Evolutionary conservation across 2,888 invertebrate species (phyloP), one percentile per base, ranked within the genome.

Genomic region (Hydropsyche betteni): DNA sequence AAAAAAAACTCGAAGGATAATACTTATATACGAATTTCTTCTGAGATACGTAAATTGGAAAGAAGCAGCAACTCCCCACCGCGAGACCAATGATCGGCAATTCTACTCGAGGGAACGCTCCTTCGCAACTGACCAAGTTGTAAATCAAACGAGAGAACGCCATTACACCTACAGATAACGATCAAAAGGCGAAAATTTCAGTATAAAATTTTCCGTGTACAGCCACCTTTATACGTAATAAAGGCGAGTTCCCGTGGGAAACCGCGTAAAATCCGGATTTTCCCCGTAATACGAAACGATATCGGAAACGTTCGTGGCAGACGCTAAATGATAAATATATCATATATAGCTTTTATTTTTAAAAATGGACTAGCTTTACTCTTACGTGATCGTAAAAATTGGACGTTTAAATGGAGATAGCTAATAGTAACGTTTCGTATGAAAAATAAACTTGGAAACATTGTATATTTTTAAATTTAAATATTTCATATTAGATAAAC

Each of bases 261-360:
- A 4, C 44, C n/a, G 68, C 55, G 14, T 68, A 74, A 74, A 74
- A 74, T 69, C 68, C 69, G 69, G 74, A 74, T 74, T 74, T 74
- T 55, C 34, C n/a, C 34, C 64, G 68, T 74, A 68, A 74, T 74
- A 74, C 74, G 24, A 51, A 51, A 7, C 74, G 52, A 64, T 68
- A 74, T 74, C 24, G 14, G 58, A 68, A 74, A 14, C 69, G 14
- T 58, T 68, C 34, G 36, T 16, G 5, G 16, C 58, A 16, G 58
- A 58, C 58, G 16, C 58, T 58, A 58, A 58, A 58, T 58, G 58
- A 58, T 58, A 58, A 58, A 58, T 58, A 16, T 58, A 58, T 24
- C 58, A 24, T 69, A n/a, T 69, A 38, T 50, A 36, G 34, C 69
- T 34, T 38, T 69, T 69, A 36, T 5, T 38, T n/a, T 2, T 2